These are phyloP conservation scores for Pristionchus pacificus DNA, from an alignment of 1,140 invertebrate genomes.

Conservation along the genomic window DNA sequence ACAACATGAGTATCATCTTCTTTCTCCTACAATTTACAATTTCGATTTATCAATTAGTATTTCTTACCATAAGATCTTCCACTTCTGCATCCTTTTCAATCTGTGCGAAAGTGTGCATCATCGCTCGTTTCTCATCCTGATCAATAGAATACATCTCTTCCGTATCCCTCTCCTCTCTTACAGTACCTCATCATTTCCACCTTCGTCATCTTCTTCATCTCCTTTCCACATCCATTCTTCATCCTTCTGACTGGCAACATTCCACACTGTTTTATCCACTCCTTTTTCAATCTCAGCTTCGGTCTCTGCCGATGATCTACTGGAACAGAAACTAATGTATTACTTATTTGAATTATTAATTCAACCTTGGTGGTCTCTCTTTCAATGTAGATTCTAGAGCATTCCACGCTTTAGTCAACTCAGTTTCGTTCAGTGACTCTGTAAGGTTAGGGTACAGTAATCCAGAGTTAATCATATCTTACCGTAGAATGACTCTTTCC, in stretches of 20 bases:
- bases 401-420: neutral
- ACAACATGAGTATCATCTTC: neutral
- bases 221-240: constrained; percentile 2
- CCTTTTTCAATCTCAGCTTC: no score
- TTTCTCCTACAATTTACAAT: no score
- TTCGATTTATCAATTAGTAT: no score
- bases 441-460: neutral
- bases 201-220: constrained; percentile 18
- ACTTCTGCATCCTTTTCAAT: no score
- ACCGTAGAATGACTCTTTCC: constrained; percentile 1
- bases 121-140: neutral
- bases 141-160: neutral
- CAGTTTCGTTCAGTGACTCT: neutral
- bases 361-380: neutral
- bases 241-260: constrained; percentile 6
- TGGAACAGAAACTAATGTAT: neutral
- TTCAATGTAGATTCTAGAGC: neutral
- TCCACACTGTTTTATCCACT: no score
- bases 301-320: no score
- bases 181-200: constrained; percentile 3
- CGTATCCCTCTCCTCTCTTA: no score
- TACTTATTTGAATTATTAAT: neutral
- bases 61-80: no score
- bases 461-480: neutral
- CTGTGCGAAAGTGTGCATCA: no score